Evolutionary conservation across 2,888 invertebrate species (phyloP), one percentile per base, ranked within the genome.

Genomic region (Sussaba pulchella): DNA sequence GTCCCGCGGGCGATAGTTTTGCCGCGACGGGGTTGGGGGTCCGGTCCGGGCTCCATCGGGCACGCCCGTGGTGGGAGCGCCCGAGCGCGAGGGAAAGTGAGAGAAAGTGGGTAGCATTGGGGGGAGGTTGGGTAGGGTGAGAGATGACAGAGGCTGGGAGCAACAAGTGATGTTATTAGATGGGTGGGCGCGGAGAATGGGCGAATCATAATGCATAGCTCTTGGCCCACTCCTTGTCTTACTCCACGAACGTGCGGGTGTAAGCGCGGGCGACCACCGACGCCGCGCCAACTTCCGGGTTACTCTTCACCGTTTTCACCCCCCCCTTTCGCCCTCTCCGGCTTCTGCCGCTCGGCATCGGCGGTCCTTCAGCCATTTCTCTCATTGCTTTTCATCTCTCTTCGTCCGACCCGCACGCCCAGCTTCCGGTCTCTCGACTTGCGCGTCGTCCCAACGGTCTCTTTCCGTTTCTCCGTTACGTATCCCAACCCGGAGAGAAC

Each of bases 121-220:
- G 57, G 50, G 45, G 2, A 6, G 31, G 4, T 6, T 31, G 39
- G 63, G 50, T 72, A 61, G 71, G 66, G 50, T 54, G 67, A 74
- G 80, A 82, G 80, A 69, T 70, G 73, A 66, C 66, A 76, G 78
- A 66, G 71, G 39, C 57, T 57, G 70, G 79, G 85, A 85, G 91
- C 91, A 92, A 91, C 91, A 92, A 91, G 91, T 91, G 91, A 91
- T 88, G 89, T 91, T 91, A 91, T 91, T 91, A 91, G 91, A 88
- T 90, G 87, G 88, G 87, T 86, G 87, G 87, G 86, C 83, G 86
- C n/a, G 83, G 76, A 75, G 79, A 82, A 82, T 83, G 81, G n/a
- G 85, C 88, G 89, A 91, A 91, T 91, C 91, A 91, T 91, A 91
- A 91, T 91, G 90, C 90, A 91, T 91, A 91, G 91, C 90, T 91